Percentiles rank a stretch among this genome's conserved stretches.
These are phyloP conservation scores for Ammodytes marinus DNA, from an alignment of 2,113 vertebrate genomes.

Conservation along the genomic window DNA sequence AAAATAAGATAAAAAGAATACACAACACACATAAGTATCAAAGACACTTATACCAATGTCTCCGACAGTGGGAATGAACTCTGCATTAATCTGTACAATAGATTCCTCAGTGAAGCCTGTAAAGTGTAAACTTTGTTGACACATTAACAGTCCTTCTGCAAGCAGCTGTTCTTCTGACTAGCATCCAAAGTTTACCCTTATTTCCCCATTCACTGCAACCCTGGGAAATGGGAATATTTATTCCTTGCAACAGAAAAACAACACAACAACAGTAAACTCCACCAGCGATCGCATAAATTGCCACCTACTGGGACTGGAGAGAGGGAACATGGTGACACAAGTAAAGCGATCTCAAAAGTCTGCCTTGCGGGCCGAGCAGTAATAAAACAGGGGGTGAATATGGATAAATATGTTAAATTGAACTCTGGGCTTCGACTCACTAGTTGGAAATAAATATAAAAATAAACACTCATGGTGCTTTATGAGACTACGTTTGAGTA, in stretches of 20 bases:
- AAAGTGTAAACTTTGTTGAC: background rate
- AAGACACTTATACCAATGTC: no score
- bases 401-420: background rate
- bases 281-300: background rate
- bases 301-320: background rate
- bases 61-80: no score
- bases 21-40: no score
- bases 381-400: background rate
- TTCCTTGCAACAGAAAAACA: background rate
- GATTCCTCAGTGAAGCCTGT: no score
- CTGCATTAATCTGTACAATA: no score
- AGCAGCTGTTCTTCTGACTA: background rate
- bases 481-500: background rate
- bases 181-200: background rate
- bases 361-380: background rate
- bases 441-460: background rate
- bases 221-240: background rate
- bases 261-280: slow-evolving; percentile 1
- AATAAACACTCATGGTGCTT: background rate
- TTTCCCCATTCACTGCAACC: background rate
- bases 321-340: background rate
- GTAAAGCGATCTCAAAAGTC: background rate
- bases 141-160: slow-evolving; percentile 1
- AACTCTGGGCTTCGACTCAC: background rate
- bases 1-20: no score